These are phyloP conservation scores for Hippocampus zosterae DNA, from an alignment of 2,113 vertebrate species.

Conservation along the genomic window DNA sequence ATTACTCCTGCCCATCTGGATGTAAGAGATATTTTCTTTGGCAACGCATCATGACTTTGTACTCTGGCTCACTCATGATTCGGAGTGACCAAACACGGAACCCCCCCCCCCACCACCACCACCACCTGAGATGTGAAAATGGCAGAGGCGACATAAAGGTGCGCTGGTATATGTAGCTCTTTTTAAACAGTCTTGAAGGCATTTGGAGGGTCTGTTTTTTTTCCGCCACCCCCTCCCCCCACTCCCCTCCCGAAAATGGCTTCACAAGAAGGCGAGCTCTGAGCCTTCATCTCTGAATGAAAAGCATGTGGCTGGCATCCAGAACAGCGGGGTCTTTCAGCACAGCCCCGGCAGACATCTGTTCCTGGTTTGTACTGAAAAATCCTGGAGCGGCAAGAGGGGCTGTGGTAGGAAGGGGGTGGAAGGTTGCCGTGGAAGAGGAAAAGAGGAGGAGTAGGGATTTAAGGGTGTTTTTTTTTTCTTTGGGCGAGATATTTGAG, in stretches of 20 bases:
- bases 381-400: slow-evolving; percentile 66
- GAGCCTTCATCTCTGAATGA: slow-evolving; percentile 82
- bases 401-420: slow-evolving; percentile 51
- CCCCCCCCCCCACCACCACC: too few species aligned
- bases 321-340: slow-evolving; percentile 84
- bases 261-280: slow-evolving; percentile 74
- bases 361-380: slow-evolving; percentile 77
- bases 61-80: slow-evolving; percentile 1
- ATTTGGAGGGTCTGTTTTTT: slow-evolving; percentile 67
- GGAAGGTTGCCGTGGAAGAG: slow-evolving; percentile 30
- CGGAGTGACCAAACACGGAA: background rate
- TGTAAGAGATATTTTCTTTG: slow-evolving; percentile 23
- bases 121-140: slow-evolving; percentile 9
- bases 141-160: slow-evolving; percentile 50
- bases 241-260: slow-evolving; percentile 56
- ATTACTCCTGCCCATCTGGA: slow-evolving; percentile 1
- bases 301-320: slow-evolving; percentile 79
- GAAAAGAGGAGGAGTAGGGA: slow-evolving; percentile 34
- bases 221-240: slow-evolving; percentile 16
- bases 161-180: slow-evolving; percentile 51
- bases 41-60: slow-evolving; percentile 23
- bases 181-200: slow-evolving; percentile 70
- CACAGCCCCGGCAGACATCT: slow-evolving; percentile 74
- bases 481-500: slow-evolving; percentile 48
- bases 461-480: slow-evolving; percentile 36